Evolutionary conservation across 2,113 vertebrate genomes (phyloP), one percentile per base, ranked within the genome.

Genomic region (Apaloderma vittatum): DNA sequence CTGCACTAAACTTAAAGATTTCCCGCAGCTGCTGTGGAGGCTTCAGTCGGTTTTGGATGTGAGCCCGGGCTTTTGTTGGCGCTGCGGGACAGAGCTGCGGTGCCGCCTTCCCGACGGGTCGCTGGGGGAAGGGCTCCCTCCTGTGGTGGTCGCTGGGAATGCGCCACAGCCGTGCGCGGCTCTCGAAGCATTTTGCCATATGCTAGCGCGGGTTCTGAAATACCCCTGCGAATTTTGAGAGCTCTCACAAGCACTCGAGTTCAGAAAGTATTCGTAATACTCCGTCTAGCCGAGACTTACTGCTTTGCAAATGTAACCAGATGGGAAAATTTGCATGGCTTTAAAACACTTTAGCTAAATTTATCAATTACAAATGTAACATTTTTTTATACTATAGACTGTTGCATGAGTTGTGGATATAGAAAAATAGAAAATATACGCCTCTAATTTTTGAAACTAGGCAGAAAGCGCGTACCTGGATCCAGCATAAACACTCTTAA

Each of bases 271-370:
- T 52, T 59, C 4, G 0, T 17, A 2, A 9, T 2, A 2, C 27
- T 32, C 52, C 13, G 17, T 34, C 11, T 21, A 0, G 9, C 16
- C n/a, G n/a, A n/a, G n/a, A n/a, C n/a, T 29, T 12, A 2, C 43
- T 32, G 45, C 48, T 51, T 48, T 29, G 37, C 21, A 7, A 4
- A 1, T 22, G 7, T 30, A 43, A n/a, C 2, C 22, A 23, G 18
- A 23, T 51, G 15, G n/a, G 22, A 63, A 40, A 18, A 1, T 2
- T 34, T 9, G 6, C 32, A 4, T 32, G 62, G 19, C 13, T 48
- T 59, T 34, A 22, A 15, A 51, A 2, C 24, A 1, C 2, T 40
- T 54, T 0, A 0, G 7, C 70, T 62, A 3, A 7, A 4, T 32
- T 52, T 30, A 5, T 79, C 23, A 8, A 4, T 75, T 40, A 17